These are phyloP conservation scores for Drosophila pseudotakahashii DNA, from an alignment of 2,888 invertebrate species.

Conservation along the genomic window DNA sequence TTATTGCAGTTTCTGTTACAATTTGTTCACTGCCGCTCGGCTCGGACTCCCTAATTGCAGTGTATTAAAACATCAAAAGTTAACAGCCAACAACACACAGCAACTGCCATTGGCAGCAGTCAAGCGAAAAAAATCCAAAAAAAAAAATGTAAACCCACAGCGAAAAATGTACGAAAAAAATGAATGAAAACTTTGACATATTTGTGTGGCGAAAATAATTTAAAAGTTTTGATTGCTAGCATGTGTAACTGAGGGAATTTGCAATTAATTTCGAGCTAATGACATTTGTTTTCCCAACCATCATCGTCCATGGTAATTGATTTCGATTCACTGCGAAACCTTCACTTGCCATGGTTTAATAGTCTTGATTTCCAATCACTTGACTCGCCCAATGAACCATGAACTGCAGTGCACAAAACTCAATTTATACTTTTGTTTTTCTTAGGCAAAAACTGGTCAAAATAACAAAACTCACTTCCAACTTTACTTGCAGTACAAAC, in stretches of 20 bases:
- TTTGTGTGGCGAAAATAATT: slow-evolving; percentile 62
- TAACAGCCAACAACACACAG: slow-evolving; percentile 44
- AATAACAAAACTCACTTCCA: slow-evolving; percentile 31
- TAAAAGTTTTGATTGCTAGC: slow-evolving; percentile 66
- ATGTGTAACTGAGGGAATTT: slow-evolving; percentile 41
- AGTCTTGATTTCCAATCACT: slow-evolving; percentile 42
- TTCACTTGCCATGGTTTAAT: slow-evolving; percentile 36
- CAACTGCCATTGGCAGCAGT: slow-evolving; percentile 22
- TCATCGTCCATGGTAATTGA: slow-evolving; percentile 33
- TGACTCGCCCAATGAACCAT: slow-evolving; percentile 43
- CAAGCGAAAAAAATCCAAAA: slow-evolving; percentile 4
- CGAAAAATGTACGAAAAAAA: slow-evolving; percentile 3
- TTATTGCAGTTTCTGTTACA: slow-evolving; percentile 57
- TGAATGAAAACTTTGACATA: slow-evolving; percentile 33
- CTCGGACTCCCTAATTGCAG: slow-evolving; percentile 55
- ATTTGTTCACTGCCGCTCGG: slow-evolving; percentile 41
- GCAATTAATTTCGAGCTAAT: slow-evolving; percentile 49
- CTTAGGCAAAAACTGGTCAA: slow-evolving; percentile 43
- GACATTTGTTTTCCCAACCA: slow-evolving; percentile 12
- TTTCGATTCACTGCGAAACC: slow-evolving; percentile 19
- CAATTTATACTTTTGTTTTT: slow-evolving; percentile 53
- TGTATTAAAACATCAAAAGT: slow-evolving; percentile 68
- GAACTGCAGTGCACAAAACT: slow-evolving; percentile 48
- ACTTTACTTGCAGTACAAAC: slow-evolving; percentile 15
- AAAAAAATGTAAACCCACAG: neutral